Percentiles rank a stretch among this genome's conserved stretches.
These are phyloP conservation scores for Vanessa tameamea DNA, from an alignment of 1,140 invertebrate species.

Conservation along the genomic window DNA sequence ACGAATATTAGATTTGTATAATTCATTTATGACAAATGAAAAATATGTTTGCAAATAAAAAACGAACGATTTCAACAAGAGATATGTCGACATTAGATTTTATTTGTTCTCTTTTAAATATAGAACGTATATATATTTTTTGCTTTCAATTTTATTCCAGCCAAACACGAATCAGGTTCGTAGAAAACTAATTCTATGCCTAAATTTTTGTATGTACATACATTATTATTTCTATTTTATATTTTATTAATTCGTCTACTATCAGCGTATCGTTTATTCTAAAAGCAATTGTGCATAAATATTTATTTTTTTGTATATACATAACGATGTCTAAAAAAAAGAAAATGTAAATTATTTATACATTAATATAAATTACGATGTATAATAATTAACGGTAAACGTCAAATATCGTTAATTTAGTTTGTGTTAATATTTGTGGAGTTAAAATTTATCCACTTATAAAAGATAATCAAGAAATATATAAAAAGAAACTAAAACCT, in stretches of 20 bases:
- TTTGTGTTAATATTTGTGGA: too few species aligned
- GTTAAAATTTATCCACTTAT: too few species aligned
- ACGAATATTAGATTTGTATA: too few species aligned
- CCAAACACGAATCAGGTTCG: constrained; percentile 20
- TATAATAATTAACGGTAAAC: too few species aligned
- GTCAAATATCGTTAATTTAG: too few species aligned
- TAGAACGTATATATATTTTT: background rate
- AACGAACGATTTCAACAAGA: background rate
- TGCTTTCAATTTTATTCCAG: constrained; percentile 13
- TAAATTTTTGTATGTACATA: constrained; percentile 3
- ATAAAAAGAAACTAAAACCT: too few species aligned
- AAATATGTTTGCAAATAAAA: too few species aligned
- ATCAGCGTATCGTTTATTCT: constrained; percentile 19
- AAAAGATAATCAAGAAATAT: too few species aligned
- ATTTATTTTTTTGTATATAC: background rate
- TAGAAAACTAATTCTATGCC: constrained; percentile 29
- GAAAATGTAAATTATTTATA: too few species aligned
- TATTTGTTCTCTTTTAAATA: background rate
- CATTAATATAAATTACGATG: too few species aligned
- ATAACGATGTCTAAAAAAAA: too few species aligned
- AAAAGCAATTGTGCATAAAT: constrained; percentile 26
- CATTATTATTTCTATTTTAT: constrained; percentile 10
- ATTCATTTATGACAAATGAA: too few species aligned
- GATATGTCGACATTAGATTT: constrained; percentile 22
- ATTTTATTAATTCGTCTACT: constrained; percentile 34